These are phyloP conservation scores for Erebia ligea DNA, from an alignment of 2,888 invertebrate genomes.

Conservation along the genomic window DNA sequence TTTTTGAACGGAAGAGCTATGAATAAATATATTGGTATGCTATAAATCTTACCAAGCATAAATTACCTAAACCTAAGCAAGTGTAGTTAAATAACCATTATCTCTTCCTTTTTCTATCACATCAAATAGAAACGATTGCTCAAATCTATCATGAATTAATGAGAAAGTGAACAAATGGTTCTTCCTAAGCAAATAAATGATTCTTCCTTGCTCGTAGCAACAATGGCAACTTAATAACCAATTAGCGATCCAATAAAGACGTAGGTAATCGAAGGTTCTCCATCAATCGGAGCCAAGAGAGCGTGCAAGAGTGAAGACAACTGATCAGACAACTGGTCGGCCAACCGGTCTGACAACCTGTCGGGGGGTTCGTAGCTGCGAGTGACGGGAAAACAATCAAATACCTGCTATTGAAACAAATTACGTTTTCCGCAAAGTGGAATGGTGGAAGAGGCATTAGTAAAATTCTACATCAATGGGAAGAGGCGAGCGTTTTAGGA, in stretches of 20 bases:
- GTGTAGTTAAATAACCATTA: too few species aligned
- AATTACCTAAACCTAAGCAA: too few species aligned
- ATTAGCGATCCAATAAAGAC: constrained; percentile 14
- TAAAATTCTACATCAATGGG: too few species aligned
- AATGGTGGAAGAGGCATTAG: background rate
- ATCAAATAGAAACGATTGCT: background rate
- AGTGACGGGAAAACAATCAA: constrained; percentile 35
- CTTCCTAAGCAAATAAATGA: background rate
- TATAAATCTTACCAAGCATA: too few species aligned
- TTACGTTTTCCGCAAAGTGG: constrained; percentile 45
- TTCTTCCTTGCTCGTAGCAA: background rate
- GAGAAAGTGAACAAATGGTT: background rate
- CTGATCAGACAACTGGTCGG: constrained; percentile 11
- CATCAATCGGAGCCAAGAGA: background rate
- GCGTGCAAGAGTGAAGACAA: constrained; percentile 13
- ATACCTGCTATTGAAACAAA: constrained; percentile 37
- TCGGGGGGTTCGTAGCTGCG: constrained; percentile 27
- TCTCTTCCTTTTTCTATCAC: background rate
- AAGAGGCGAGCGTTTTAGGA: background rate
- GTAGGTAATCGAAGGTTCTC: constrained; percentile 6
- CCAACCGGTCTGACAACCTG: constrained; percentile 26
- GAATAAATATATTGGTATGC: too few species aligned
- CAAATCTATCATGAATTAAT: background rate
- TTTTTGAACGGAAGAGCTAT: too few species aligned
- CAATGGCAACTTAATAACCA: constrained; percentile 7